phyloP scores from a whole-genome alignment of 2,113 vertebrate genomes.

The Podocnemis expansa region DNA sequence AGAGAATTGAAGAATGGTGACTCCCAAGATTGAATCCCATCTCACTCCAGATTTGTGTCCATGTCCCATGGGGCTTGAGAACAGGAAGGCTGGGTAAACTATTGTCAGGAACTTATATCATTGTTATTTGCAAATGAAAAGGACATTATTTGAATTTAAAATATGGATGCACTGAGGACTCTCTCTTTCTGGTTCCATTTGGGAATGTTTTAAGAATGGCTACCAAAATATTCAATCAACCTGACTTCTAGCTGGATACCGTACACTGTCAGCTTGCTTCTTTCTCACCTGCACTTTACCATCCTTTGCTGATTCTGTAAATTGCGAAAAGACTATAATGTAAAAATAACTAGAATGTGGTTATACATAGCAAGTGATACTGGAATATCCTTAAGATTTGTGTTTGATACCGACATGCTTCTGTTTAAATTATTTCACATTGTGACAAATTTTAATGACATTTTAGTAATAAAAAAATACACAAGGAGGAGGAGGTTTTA shows the following conservation, averaged over 20 bases:
- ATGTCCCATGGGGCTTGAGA: background rate
- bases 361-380: background rate
- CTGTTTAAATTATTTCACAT: background rate
- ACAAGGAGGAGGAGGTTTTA: background rate
- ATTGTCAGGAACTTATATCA: accelerated
- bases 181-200: background rate
- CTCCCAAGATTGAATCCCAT: too few species aligned
- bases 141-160: background rate
- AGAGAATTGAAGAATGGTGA: background rate
- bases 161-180: background rate
- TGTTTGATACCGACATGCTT: background rate
- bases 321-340: background rate
- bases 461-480: background rate
- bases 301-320: background rate
- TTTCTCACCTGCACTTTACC: background rate
- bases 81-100: background rate
- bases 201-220: background rate
- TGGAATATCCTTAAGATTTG: background rate
- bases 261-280: background rate
- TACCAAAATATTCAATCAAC: background rate
- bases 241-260: background rate
- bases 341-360: background rate
- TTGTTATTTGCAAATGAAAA: background rate
- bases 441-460: background rate
- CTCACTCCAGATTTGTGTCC: too few species aligned